These are phyloP conservation scores for Sebastes nivosus DNA, from an alignment of 2,797 vertebrate species.

Conservation along the genomic window DNA sequence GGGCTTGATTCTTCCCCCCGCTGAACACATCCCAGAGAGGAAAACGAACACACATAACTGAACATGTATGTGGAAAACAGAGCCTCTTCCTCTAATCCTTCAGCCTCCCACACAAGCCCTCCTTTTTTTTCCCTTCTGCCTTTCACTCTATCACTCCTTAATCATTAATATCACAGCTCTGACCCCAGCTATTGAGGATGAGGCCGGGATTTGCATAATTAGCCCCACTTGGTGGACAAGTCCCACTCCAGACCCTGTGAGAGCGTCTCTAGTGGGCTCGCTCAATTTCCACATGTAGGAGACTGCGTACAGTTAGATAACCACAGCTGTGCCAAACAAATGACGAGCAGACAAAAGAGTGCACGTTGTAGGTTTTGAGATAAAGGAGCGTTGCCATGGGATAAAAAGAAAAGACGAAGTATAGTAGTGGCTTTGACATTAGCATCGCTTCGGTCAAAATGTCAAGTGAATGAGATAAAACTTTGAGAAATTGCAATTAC, in stretches of 20 bases:
- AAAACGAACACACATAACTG: neutral
- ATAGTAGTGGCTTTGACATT: neutral
- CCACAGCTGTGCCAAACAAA: slow-evolving; percentile 19
- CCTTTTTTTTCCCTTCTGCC: slow-evolving; percentile 16
- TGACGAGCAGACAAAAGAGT: slow-evolving; percentile 25
- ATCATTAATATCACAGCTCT: slow-evolving; percentile 70
- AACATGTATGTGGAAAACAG: neutral
- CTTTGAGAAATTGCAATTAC: neutral
- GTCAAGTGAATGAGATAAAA: slow-evolving; percentile 2
- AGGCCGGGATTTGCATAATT: slow-evolving; percentile 77
- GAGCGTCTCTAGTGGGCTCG: slow-evolving; percentile 64
- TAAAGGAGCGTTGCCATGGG: slow-evolving; percentile 13
- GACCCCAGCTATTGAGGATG: slow-evolving; percentile 71
- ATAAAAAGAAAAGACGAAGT: neutral
- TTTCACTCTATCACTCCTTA: slow-evolving; percentile 54
- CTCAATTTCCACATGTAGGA: slow-evolving; percentile 59
- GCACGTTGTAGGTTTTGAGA: slow-evolving; percentile 21
- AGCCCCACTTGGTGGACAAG: slow-evolving; percentile 73
- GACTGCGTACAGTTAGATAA: slow-evolving; percentile 55
- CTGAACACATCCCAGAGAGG: slow-evolving; percentile 56
- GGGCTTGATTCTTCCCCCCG: slow-evolving; percentile 60
- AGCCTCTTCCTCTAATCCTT: slow-evolving; percentile 31
- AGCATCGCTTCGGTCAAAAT: neutral
- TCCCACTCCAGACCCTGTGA: slow-evolving; percentile 69
- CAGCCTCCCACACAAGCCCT: slow-evolving; percentile 12